Conservation (phyloP, 1,140 invertebrate species). For the Micrasema longulum region DNA sequence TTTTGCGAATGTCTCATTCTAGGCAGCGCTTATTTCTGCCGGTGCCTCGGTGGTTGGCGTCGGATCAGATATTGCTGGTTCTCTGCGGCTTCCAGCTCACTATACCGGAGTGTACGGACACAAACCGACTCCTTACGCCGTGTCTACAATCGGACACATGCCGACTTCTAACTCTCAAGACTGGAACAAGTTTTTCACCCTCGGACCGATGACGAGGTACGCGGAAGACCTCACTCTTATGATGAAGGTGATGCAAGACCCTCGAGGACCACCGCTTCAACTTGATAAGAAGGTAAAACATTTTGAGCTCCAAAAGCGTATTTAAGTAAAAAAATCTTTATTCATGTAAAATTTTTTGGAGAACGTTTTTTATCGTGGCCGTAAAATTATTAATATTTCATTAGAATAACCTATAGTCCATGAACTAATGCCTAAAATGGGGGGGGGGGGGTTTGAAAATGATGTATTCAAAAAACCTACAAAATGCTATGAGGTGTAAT, state of each 20-base stretch:
- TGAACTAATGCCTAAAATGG: no score
- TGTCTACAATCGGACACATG: constrained; percentile 71
- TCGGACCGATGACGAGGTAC: constrained; percentile 88
- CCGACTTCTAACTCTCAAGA: constrained; percentile 68
- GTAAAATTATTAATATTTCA: no score
- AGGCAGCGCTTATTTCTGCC: constrained; percentile 75
- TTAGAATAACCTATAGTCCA: no score
- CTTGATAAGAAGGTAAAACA: constrained; percentile 72
- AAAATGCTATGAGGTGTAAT: no score
- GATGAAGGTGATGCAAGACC: constrained; percentile 75
- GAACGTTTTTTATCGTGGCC: no score
- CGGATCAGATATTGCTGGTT: constrained; percentile 88
- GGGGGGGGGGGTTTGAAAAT: no score
- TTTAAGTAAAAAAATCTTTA: no score
- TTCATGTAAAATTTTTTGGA: no score
- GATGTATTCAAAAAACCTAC: no score
- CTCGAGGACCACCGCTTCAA: constrained; percentile 69
- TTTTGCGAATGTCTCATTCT: not conserved
- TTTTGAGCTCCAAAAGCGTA: no score
- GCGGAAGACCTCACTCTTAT: constrained; percentile 82
- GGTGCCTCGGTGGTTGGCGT: constrained; percentile 84
- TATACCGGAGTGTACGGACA: constrained; percentile 90
- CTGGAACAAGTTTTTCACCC: constrained; percentile 73
- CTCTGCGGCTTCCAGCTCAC: constrained; percentile 84
- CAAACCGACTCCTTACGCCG: constrained; percentile 76